A percentile compares a stretch with the other conserved stretches of the same genome.
phyloP scores from a whole-genome alignment of 2,888 invertebrate species.

The Acanthoscelides obtectus region DNA sequence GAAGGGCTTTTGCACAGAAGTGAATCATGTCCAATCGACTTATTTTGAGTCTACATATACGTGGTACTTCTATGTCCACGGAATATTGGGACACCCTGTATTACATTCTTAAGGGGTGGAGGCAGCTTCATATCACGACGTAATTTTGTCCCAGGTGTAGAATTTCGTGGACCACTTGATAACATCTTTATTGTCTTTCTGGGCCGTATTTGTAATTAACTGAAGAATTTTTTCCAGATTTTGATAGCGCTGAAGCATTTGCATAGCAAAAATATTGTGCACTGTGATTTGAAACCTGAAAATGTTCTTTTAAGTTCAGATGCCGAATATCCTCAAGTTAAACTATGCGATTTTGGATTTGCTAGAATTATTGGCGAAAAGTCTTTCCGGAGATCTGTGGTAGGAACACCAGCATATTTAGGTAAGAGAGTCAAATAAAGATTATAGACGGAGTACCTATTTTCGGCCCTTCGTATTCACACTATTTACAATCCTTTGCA shows the following conservation, averaged over 20 bases:
- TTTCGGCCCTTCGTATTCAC: too few relatives aligned
- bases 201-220: constrained; percentile 10
- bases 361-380: constrained; percentile 99
- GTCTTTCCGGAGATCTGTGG: constrained; percentile 94
- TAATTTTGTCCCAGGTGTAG: background rate
- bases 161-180: background rate
- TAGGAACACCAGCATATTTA: constrained; percentile 97
- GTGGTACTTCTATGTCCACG: too few relatives aligned
- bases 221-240: constrained; percentile 70
- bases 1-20: too few relatives aligned
- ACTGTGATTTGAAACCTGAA: constrained; percentile 97
- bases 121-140: too few relatives aligned
- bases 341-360: constrained; percentile 98
- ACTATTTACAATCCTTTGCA: too few relatives aligned
- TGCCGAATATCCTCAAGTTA: constrained; percentile 95
- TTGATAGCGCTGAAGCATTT: constrained; percentile 93
- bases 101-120: too few relatives aligned
- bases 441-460: too few relatives aligned
- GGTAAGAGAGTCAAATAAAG: constrained; percentile 57
- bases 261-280: constrained; percentile 97
- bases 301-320: constrained; percentile 95
- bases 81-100: too few relatives aligned
- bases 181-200: background rate
- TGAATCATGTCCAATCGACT: too few relatives aligned
- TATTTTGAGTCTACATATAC: too few relatives aligned